Evolutionary conservation across 2,113 vertebrate species (phyloP).

Genomic region (Anthoscopus minutus): DNA sequence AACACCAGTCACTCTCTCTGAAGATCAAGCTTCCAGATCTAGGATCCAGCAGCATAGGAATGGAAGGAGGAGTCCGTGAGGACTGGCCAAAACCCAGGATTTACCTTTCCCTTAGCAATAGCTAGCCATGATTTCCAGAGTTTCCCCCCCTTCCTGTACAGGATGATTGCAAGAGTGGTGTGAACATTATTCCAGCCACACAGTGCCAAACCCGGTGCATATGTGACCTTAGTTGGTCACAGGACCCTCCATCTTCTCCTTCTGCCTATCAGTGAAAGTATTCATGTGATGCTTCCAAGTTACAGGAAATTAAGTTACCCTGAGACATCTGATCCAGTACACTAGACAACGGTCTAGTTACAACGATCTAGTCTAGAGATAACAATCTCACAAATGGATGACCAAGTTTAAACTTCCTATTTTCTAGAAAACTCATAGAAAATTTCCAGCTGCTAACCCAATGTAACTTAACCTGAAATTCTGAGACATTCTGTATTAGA

Average conservation of each 20-base stretch:
- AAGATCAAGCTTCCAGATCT: accelerated
- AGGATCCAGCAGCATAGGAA: not conserved
- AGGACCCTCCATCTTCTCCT: not conserved
- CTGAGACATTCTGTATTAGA: not conserved
- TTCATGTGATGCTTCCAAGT: not conserved
- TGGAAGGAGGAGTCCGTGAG: not conserved
- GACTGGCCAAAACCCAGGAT: not conserved
- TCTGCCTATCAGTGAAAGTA: not conserved
- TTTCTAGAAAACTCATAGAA: not conserved
- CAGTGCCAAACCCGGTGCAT: not conserved
- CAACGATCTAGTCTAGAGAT: too few relatives aligned
- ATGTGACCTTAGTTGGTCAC: not conserved
- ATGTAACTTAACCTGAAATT: not conserved
- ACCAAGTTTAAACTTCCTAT: not conserved
- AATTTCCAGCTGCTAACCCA: not conserved
- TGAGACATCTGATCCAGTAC: not conserved
- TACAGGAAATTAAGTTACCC: not conserved
- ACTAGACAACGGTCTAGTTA: not conserved
- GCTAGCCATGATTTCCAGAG: not conserved
- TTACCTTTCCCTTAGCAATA: not conserved
- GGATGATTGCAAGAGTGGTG: not conserved
- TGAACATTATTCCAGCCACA: not conserved
- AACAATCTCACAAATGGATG: not conserved
- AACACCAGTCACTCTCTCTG: not conserved
- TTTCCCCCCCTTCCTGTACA: not conserved